These are phyloP conservation scores for Burhinus bistriatus DNA, from an alignment of 2,113 vertebrate genomes.

Conservation along the genomic window DNA sequence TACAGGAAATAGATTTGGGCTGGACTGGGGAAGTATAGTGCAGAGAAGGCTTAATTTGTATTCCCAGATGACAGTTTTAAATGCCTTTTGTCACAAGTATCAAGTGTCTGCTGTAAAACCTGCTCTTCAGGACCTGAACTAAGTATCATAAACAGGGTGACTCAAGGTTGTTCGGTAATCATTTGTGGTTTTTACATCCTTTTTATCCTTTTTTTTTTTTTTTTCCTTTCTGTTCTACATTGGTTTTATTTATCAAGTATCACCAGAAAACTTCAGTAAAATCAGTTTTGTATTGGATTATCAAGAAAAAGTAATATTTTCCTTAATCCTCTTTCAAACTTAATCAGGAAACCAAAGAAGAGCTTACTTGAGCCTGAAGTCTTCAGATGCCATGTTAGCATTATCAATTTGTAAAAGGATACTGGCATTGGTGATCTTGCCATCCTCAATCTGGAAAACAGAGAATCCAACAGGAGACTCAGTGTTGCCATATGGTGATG, in stretches of 20 bases:
- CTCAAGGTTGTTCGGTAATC: constrained; percentile 20
- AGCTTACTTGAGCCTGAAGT: constrained; percentile 81
- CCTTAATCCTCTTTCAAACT: background rate
- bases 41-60: background rate
- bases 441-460: constrained; percentile 74
- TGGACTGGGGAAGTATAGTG: background rate
- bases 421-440: constrained; percentile 74
- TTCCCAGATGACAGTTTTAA: constrained; percentile 18
- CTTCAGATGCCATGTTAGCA: constrained; percentile 77
- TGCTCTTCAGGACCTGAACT: constrained; percentile 11
- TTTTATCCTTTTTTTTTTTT: background rate
- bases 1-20: constrained; percentile 17
- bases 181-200: constrained; percentile 22
- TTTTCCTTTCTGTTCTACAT: background rate
- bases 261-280: background rate
- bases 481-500: background rate
- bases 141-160: constrained; percentile 59
- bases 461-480: background rate
- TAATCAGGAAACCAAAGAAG: background rate
- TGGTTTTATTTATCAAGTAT: background rate
- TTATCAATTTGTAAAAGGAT: constrained; percentile 80
- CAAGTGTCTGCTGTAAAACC: constrained; percentile 50
- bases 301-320: background rate
- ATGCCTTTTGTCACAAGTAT: constrained; percentile 46
- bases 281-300: background rate